Conservation (phyloP, 1,140 invertebrate genomes). For the Leptopilina boulardi region DNA sequence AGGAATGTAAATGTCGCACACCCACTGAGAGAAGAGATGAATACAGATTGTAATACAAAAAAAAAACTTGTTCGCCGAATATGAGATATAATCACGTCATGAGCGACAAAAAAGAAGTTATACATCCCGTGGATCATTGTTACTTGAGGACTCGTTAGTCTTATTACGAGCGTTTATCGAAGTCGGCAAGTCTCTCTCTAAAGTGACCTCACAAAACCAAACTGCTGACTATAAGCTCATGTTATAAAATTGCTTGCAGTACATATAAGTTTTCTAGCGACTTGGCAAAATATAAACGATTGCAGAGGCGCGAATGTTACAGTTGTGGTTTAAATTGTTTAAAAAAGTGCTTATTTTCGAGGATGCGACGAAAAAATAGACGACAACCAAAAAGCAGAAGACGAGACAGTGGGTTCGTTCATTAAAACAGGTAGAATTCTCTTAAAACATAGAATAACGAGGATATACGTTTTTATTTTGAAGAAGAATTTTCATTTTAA, state of each 20-base stretch:
- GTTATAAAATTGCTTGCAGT: not conserved
- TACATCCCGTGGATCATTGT: slow-evolving; percentile 25
- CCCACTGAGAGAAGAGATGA: not conserved
- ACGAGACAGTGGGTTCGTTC: slow-evolving; percentile 63
- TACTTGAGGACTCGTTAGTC: slow-evolving; percentile 28
- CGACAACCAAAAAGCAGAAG: slow-evolving; percentile 39
- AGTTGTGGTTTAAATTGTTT: not conserved
- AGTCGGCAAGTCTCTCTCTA: not conserved
- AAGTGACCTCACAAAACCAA: slow-evolving; percentile 11
- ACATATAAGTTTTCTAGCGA: slow-evolving; percentile 2
- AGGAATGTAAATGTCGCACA: not conserved
- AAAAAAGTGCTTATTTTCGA: not conserved
- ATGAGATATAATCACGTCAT: slow-evolving; percentile 7
- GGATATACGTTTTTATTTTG: not conserved
- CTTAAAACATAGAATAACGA: not conserved
- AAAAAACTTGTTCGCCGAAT: slow-evolving; percentile 23
- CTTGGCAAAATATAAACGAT: slow-evolving; percentile 10
- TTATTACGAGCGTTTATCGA: slow-evolving; percentile 30
- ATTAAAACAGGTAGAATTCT: slow-evolving; percentile 51
- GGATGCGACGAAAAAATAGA: slow-evolving; percentile 34
- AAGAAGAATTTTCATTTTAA: not conserved
- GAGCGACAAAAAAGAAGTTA: slow-evolving; percentile 24
- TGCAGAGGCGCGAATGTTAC: not conserved
- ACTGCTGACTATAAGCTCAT: slow-evolving; percentile 6
- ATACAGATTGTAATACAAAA: slow-evolving; percentile 9